A percentile compares a stretch with the other conserved stretches of the same genome.
Evolutionary conservation across 2,888 invertebrate genomes (phyloP).

Genomic region (Brachyopa scutellaris): DNA sequence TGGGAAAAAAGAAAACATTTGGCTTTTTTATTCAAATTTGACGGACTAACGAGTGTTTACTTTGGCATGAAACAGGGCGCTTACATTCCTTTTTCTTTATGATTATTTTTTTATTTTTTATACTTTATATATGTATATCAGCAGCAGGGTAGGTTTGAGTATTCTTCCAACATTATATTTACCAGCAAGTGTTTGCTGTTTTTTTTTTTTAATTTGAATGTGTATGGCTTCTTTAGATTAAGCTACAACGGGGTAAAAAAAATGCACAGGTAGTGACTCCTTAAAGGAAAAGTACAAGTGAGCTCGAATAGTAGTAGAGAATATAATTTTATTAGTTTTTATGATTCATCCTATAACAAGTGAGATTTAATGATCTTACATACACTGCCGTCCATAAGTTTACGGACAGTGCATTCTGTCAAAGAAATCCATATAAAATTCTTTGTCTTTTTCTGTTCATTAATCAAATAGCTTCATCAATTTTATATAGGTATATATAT

Average conservation of each 20-base stretch:
- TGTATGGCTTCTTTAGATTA: constrained; percentile 46
- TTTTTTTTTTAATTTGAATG: constrained; percentile 26
- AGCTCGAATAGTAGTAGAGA: too few relatives aligned
- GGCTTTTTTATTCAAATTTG: constrained; percentile 37
- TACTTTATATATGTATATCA: background rate
- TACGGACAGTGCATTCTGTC: too few relatives aligned
- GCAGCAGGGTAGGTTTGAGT: background rate
- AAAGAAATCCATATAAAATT: too few relatives aligned
- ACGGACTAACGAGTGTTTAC: constrained; percentile 66
- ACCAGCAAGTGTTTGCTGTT: background rate
- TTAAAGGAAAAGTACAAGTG: background rate
- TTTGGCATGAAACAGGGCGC: constrained; percentile 60
- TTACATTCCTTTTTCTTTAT: constrained; percentile 26
- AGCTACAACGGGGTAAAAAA: too few relatives aligned
- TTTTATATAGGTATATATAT: too few relatives aligned
- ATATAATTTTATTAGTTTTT: too few relatives aligned
- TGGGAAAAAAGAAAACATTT: constrained; percentile 37
- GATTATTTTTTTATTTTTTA: constrained; percentile 3
- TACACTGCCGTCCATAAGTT: too few relatives aligned
- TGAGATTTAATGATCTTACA: too few relatives aligned
- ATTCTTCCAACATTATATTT: background rate
- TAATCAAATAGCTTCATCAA: too few relatives aligned
- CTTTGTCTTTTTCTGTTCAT: too few relatives aligned
- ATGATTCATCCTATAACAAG: too few relatives aligned
- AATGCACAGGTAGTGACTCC: background rate